Conservation (phyloP, 2,113 vertebrate genomes). For the Pyxicephalus adspersus region DNA sequence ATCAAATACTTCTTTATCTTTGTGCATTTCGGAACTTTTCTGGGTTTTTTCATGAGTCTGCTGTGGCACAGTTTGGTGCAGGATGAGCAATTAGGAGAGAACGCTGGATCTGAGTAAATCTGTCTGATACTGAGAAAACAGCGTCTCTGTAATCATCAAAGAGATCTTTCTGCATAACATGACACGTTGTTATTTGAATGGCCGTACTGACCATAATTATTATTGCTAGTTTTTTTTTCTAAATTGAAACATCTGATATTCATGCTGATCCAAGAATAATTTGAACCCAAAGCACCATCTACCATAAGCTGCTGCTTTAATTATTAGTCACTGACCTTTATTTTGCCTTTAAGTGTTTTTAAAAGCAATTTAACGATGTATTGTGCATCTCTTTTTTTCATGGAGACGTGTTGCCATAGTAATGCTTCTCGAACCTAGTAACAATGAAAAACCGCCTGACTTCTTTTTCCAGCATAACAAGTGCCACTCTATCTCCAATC, state of each 20-base stretch:
- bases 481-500: constrained; percentile 28
- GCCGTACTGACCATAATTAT: constrained; percentile 1
- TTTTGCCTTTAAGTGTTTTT: constrained; percentile 53
- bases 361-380: constrained; percentile 54
- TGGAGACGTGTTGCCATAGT: constrained; percentile 47
- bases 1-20: too few species aligned
- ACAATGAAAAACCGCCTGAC: constrained; percentile 27
- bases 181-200: background rate
- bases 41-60: too few species aligned
- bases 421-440: constrained; percentile 46
- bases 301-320: constrained; percentile 26
- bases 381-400: constrained; percentile 50
- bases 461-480: constrained; percentile 16
- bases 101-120: background rate
- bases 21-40: too few species aligned
- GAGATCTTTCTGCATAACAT: background rate
- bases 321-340: constrained; percentile 42
- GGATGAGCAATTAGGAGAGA: background rate
- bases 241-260: background rate
- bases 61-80: too few species aligned
- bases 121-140: background rate
- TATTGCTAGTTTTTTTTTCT: background rate
- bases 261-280: background rate
- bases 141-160: background rate
- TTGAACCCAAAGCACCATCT: background rate